Evolutionary conservation across 2,888 invertebrate species (phyloP).

Genomic region (Fragum fragum): DNA sequence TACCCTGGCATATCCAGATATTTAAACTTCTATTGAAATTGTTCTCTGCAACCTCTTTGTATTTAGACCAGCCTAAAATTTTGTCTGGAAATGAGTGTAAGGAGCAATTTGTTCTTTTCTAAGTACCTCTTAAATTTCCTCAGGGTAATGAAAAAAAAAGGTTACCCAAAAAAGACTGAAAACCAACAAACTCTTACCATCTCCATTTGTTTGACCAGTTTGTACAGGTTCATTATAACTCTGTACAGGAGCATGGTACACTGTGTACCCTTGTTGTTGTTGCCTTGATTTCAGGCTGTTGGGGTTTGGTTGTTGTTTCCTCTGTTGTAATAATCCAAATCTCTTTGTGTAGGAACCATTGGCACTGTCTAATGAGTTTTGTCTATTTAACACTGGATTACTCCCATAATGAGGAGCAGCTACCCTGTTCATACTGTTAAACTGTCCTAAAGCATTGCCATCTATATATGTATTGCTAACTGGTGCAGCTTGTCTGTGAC

Average conservation of each 20-base stretch:
- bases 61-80: too few species aligned
- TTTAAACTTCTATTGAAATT: too few species aligned
- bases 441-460: slow-evolving; percentile 77
- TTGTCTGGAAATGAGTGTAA: too few species aligned
- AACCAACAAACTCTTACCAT: slow-evolving; percentile 8
- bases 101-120: slow-evolving; percentile 3
- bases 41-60: too few species aligned
- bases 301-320: slow-evolving; percentile 72
- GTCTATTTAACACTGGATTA: slow-evolving; percentile 43
- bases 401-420: slow-evolving; percentile 43
- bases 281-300: slow-evolving; percentile 65
- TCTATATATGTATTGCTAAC: slow-evolving; percentile 82
- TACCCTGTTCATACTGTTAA: slow-evolving; percentile 64
- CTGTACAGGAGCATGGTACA: slow-evolving; percentile 71
- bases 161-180: too few species aligned
- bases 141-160: too few species aligned
- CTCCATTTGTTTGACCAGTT: slow-evolving; percentile 2
- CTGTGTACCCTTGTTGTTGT: slow-evolving; percentile 60
- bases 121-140: not conserved
- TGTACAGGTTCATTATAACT: slow-evolving; percentile 67
- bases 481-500: slow-evolving; percentile 71
- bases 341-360: slow-evolving; percentile 66
- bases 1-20: too few species aligned
- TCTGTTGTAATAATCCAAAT: slow-evolving; percentile 75
- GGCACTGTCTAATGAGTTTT: slow-evolving; percentile 58